These are phyloP conservation scores for Pseudonaja textilis DNA, from an alignment of 2,113 vertebrate species.

Conservation along the genomic window DNA sequence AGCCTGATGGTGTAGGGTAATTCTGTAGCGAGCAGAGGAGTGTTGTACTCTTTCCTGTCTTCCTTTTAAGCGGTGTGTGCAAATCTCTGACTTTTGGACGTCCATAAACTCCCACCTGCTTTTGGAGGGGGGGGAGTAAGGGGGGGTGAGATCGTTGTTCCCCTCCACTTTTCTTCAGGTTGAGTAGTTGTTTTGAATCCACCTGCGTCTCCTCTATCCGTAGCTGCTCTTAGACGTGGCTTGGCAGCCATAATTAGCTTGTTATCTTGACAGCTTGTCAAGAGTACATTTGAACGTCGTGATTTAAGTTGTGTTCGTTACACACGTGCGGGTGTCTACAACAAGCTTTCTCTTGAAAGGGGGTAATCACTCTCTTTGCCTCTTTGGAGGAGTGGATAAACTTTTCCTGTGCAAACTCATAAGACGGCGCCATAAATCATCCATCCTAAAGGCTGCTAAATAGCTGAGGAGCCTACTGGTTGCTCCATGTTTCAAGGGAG, in stretches of 20 bases:
- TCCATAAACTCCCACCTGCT: neutral
- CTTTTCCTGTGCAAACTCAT: neutral
- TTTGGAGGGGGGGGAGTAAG: neutral
- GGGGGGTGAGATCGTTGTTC: neutral
- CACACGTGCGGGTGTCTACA: neutral
- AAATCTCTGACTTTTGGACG: neutral
- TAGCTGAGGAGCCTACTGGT: neutral
- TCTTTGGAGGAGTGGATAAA: no score
- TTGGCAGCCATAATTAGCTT: conserved; percentile 23
- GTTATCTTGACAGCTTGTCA: conserved; percentile 33
- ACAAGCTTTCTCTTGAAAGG: neutral
- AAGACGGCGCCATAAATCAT: neutral
- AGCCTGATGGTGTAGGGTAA: no score
- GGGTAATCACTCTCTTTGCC: neutral
- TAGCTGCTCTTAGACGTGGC: conserved; percentile 6
- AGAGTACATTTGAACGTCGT: conserved; percentile 12
- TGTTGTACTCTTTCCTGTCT: no score
- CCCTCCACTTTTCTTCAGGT: neutral
- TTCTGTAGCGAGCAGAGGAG: no score
- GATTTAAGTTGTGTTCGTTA: conserved; percentile 30
- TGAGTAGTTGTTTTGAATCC: conserved; percentile 20
- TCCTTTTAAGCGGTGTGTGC: neutral
- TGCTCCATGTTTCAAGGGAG: neutral
- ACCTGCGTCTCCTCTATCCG: conserved; percentile 1
- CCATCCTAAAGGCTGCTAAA: neutral